Evolutionary conservation across 2,113 vertebrate genomes (phyloP).

Genomic region (Bufo gargarizans): DNA sequence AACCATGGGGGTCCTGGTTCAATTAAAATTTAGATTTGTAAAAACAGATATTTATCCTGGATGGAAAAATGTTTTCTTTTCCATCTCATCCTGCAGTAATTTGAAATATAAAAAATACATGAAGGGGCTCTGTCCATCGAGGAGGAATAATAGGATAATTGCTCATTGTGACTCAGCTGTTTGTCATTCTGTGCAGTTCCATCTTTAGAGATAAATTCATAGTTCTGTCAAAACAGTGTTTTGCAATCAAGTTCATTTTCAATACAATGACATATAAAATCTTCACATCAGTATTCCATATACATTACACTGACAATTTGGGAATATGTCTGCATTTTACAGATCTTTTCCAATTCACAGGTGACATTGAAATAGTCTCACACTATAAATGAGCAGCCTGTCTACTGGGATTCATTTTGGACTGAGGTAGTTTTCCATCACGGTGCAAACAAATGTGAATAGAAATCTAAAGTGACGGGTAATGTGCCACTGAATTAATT

Average conservation of each 20-base stretch:
- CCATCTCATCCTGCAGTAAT: conserved; percentile 14
- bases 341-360: neutral
- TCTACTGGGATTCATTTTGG: neutral
- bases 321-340: neutral
- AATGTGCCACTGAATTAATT: no score
- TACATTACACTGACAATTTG: neutral
- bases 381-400: neutral
- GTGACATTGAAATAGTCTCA: neutral
- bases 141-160: conserved; percentile 11
- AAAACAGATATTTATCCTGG: neutral
- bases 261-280: conserved; percentile 32
- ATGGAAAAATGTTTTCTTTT: neutral
- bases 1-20: neutral
- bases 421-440: neutral
- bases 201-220: conserved; percentile 2
- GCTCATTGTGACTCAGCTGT: conserved; percentile 27
- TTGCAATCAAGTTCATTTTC: conserved; percentile 26
- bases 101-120: conserved; percentile 6
- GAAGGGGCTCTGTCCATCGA: conserved; percentile 7
- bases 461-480: neutral
- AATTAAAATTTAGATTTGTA: neutral
- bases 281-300: conserved; percentile 4
- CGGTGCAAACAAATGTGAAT: neutral
- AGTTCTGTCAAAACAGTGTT: conserved; percentile 33
- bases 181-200: conserved; percentile 20